Evolutionary conservation across 2,888 invertebrate genomes (phyloP), one percentile per base, ranked within the genome.

Genomic region (Cheilosia impressa): DNA sequence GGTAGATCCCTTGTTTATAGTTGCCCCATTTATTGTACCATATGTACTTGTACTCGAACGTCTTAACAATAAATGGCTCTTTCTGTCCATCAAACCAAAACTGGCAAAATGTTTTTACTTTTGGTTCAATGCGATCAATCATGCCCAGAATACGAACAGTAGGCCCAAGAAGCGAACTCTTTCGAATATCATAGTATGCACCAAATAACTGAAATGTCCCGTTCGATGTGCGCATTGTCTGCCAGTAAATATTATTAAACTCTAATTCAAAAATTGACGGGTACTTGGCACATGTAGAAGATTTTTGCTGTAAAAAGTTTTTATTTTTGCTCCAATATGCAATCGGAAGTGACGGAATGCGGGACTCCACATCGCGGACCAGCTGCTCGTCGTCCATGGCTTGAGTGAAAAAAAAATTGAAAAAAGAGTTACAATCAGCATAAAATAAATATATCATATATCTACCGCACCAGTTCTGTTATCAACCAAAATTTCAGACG

Each of bases 11-110:
- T 92, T 97, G 96, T 90, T 96, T 96, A 93, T 97, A 97, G 93
- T 98, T 98, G 79, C 98, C 98, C 98, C 98, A 98, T 92, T 97
- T 97, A 89, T 95, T 95, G 92, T 97, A 96, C 98, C 98, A 98
- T 88, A 98, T 96, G 92, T 98, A 98, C 91, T 97, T 97, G 93
- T 98, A 98, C 92, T 97, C 97, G 88, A 97, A 95, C 22, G 95
- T 96, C 90, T 96, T 96, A 17, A 96, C 95, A 31, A 97, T 94
- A 34, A 96, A 96, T 0, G 97, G 97, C 89, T 96, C 96, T 88
- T 95, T 95, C 88, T 96, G 95, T 43, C 95, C 96, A 89, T 97
- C 96, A 93, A 96, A 98, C 98, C 97, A 98, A 88, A 98, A 94
- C 92, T 97, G 98, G 92, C 97, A 98, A 92, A 95, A 96, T 7